A percentile compares a stretch with the other conserved stretches of the same genome.
phyloP scores from a whole-genome alignment of 2,888 invertebrate genomes.

The Penaeus monodon region DNA sequence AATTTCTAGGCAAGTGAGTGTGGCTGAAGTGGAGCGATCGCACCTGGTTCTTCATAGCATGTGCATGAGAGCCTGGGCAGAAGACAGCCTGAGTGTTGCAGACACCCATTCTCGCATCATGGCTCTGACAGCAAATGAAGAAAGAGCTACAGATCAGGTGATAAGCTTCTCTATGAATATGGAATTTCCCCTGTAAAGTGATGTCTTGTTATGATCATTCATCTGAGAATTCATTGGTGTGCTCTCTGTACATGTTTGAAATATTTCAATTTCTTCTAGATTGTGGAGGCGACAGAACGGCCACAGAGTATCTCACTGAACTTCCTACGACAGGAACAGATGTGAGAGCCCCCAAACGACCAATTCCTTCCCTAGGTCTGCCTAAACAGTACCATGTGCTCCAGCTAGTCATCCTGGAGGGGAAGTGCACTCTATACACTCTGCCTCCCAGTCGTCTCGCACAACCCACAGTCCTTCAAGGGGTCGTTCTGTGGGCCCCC shows the following conservation, averaged over 20 bases:
- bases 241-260: background rate
- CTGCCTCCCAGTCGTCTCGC: conserved; percentile 18
- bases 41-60: conserved; percentile 68
- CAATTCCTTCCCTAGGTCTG: conserved; percentile 54
- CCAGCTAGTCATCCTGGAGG: conserved; percentile 42
- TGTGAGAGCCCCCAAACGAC: conserved; percentile 39
- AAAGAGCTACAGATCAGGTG: conserved; percentile 42
- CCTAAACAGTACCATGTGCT: conserved; percentile 60
- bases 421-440: background rate
- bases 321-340: conserved; percentile 20
- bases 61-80: conserved; percentile 69
- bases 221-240: background rate
- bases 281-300: conserved; percentile 35
- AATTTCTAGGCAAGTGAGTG: conserved; percentile 68
- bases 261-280: background rate
- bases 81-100: conserved; percentile 69
- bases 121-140: conserved; percentile 65
- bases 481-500: conserved; percentile 40
- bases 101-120: conserved; percentile 68
- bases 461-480: conserved; percentile 25
- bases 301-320: conserved; percentile 39
- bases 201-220: background rate
- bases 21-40: conserved; percentile 69
- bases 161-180: no score
- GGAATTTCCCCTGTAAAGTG: background rate